Conservation (phyloP, 2,888 invertebrate species). For the Agonopterix arenella region DNA sequence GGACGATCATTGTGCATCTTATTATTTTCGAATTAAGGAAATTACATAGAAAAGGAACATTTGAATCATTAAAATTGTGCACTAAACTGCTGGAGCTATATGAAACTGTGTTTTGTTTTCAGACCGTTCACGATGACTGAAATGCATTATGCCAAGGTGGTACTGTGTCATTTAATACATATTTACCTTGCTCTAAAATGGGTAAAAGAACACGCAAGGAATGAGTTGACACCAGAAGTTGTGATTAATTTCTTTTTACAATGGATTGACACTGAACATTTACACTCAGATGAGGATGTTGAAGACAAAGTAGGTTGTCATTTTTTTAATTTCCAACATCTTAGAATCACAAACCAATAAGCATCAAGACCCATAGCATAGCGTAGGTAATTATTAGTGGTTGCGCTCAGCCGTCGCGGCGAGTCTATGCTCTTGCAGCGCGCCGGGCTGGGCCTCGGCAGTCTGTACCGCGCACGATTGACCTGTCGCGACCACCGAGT, state of each 20-base stretch:
- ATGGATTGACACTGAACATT: slow-evolving; percentile 42
- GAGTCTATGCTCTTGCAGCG: too few relatives aligned
- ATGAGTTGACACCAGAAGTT: slow-evolving; percentile 32
- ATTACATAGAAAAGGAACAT: too few relatives aligned
- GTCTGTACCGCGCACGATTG: too few relatives aligned
- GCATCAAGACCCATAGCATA: too few relatives aligned
- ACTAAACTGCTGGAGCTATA: background rate
- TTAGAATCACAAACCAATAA: background rate
- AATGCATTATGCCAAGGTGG: slow-evolving; percentile 42
- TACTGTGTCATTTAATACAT: slow-evolving; percentile 41
- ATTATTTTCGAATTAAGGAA: background rate
- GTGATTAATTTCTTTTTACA: slow-evolving; percentile 50
- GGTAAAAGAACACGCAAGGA: slow-evolving; percentile 16
- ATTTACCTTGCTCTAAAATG: slow-evolving; percentile 42
- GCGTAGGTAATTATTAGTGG: too few relatives aligned
- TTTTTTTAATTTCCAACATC: background rate
- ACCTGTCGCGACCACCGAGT: too few relatives aligned
- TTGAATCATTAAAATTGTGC: background rate
- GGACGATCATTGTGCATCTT: background rate
- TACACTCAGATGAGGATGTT: slow-evolving; percentile 36
- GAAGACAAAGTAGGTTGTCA: slow-evolving; percentile 23
- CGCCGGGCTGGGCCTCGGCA: too few relatives aligned
- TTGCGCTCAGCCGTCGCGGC: too few relatives aligned
- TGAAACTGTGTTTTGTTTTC: slow-evolving; percentile 13
- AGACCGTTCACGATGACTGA: slow-evolving; percentile 49